These are phyloP conservation scores for Danio choprae DNA, from an alignment of 2,797 vertebrate genomes.

Conservation along the genomic window DNA sequence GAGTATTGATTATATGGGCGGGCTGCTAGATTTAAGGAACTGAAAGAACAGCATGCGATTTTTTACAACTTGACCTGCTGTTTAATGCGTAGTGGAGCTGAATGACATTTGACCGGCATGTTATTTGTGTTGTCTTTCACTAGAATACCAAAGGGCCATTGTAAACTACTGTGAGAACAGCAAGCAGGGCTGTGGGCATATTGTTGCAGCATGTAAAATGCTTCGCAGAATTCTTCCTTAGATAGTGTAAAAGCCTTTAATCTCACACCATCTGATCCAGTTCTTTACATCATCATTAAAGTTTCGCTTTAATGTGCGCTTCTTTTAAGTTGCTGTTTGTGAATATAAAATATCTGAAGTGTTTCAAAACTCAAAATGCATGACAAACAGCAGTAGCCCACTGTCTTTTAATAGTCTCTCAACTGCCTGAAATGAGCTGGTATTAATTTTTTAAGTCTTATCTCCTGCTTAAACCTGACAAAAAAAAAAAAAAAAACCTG, in stretches of 20 bases:
- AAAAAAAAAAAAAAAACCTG: too few species aligned
- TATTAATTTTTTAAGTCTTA: too few species aligned
- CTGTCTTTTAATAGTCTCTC: too few species aligned
- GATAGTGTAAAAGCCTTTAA: neutral
- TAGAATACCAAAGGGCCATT: neutral
- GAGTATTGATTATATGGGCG: conserved; percentile 49
- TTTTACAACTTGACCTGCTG: neutral
- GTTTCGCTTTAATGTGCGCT: too few species aligned
- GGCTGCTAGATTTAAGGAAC: conserved; percentile 26
- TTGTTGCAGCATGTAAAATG: neutral
- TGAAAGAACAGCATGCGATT: conserved; percentile 24
- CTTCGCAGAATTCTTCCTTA: neutral
- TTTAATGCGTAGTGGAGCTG: neutral
- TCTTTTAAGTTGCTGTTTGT: too few species aligned
- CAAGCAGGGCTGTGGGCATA: neutral
- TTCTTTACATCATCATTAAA: conserved; percentile 22
- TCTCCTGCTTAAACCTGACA: too few species aligned
- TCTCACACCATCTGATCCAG: neutral
- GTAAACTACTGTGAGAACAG: neutral
- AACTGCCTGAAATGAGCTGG: too few species aligned
- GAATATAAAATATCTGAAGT: too few species aligned
- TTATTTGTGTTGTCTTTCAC: conserved; percentile 22
- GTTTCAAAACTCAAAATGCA: too few species aligned
- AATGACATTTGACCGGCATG: neutral
- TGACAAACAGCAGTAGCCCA: too few species aligned